Conservation (phyloP, 2,797 vertebrate genomes). For the Hemibagrus guttatus region DNA sequence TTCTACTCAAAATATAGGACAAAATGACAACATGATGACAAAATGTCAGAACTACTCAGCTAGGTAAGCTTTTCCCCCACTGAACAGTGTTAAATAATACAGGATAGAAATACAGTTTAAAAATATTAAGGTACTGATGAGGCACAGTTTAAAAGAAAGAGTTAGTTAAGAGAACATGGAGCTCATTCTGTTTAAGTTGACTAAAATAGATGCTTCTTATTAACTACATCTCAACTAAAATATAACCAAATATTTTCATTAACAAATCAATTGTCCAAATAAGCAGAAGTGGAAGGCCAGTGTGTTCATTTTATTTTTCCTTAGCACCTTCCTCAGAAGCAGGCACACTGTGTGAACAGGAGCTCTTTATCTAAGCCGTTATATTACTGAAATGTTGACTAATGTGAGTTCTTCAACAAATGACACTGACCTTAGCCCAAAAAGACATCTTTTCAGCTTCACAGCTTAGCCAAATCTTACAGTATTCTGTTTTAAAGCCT, state of each 20-base stretch:
- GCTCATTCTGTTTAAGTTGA: not conserved
- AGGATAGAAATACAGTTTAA: not conserved
- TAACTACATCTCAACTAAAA: not conserved
- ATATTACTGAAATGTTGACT: slow-evolving; percentile 20
- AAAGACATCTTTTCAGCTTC: not conserved
- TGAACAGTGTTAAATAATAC: not conserved
- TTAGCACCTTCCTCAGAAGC: not conserved
- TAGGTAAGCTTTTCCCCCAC: not conserved
- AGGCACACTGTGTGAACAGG: not conserved
- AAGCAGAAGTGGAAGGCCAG: not conserved
- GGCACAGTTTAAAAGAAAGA: not conserved
- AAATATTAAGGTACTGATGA: not conserved
- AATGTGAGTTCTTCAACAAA: slow-evolving; percentile 19
- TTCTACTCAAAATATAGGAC: slow-evolving; percentile 4
- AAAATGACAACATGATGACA: not conserved
- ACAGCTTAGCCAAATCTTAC: slow-evolving; percentile 16
- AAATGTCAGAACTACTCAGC: not conserved
- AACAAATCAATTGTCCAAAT: not conserved
- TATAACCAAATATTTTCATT: not conserved
- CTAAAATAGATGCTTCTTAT: not conserved
- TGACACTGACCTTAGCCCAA: not conserved
- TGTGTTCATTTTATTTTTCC: not conserved
- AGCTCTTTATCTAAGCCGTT: slow-evolving; percentile 14
- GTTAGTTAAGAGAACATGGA: not conserved
- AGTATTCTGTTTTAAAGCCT: slow-evolving; percentile 48